Evolutionary conservation across 2,113 vertebrate genomes (phyloP), one percentile per base, ranked within the genome.

Genomic region (Pterophyllum scalare): DNA sequence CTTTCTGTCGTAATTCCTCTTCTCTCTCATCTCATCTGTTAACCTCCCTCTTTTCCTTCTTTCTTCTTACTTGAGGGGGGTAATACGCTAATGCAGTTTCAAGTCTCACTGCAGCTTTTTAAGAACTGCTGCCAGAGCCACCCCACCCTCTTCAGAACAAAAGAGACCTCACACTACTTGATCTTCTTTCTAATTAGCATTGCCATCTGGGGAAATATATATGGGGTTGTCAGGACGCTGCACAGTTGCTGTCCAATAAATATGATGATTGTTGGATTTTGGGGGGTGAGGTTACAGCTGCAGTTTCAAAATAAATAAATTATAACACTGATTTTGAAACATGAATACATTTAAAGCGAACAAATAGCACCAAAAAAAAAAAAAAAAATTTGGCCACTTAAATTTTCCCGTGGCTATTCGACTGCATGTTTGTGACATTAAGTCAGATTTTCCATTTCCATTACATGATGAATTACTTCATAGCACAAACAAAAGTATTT

Each of bases 91-190:
- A 90, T 91, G 81, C 77, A 80, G 85, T 92, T 84, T 91, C 20
- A 78, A 15, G 80, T 75, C 77, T 81, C 67, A 77, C 83, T 83
- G 60, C 83, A 77, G 59, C 43, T 59, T 77, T 90, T 26, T 84
- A 86, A 93, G 92, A 95, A 91, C 74, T 74, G 61, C 46, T 94
- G 91, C 91, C 90, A 93, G 81, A 77, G 81, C 24, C 43, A 40
- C 58, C 38, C 80, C 72, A 31, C 65, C 62, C 76, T 33, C 83
- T 38, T 12, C n/a, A 38, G 22, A 93, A 91, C 89, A 87, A 84
- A 91, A 52, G 59, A 79, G 67, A 88, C 80, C 82, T 91, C 93
- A 91, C 83, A 79, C 49, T 82, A 87, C 85, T 81, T 90, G 46
- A 72, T 54, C 67, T 7, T 54, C 67, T 72, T 54, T 87, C 58